Conservation (phyloP, 1,140 invertebrate genomes). For the Drosophila littoralis region DNA sequence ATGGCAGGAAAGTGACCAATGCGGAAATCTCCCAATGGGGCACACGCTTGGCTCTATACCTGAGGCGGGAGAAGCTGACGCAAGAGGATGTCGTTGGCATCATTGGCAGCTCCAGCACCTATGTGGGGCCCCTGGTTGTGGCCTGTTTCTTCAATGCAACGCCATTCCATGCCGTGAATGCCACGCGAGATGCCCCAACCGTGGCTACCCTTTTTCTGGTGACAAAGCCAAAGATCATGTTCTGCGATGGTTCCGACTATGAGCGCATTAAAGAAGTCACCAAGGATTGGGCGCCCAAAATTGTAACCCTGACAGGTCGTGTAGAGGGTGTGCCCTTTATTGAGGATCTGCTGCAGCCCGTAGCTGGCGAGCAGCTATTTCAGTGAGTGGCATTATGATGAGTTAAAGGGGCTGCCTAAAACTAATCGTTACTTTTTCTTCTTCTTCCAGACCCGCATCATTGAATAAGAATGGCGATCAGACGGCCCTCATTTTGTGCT, state of each 20-base stretch:
- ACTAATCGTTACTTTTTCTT: neutral
- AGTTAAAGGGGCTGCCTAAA: too few relatives aligned
- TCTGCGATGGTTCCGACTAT: constrained; percentile 65
- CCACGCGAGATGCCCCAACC: constrained; percentile 39
- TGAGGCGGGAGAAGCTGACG: constrained; percentile 45
- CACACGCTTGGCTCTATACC: constrained; percentile 51
- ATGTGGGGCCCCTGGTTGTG: constrained; percentile 45
- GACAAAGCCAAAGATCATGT: constrained; percentile 70
- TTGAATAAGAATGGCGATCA: constrained; percentile 49
- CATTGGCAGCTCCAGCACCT: constrained; percentile 49
- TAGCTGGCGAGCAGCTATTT: constrained; percentile 40
- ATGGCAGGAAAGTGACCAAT: constrained; percentile 51
- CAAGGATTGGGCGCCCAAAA: constrained; percentile 50
- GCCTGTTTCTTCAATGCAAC: constrained; percentile 61
- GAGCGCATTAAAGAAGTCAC: constrained; percentile 51
- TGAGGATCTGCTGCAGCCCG: constrained; percentile 44
- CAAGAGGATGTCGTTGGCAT: constrained; percentile 62
- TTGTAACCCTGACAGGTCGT: constrained; percentile 49
- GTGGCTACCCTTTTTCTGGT: constrained; percentile 45
- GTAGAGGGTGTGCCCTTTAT: constrained; percentile 57
- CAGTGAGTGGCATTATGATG: constrained; percentile 30
- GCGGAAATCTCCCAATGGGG: constrained; percentile 44
- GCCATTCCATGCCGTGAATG: constrained; percentile 64
- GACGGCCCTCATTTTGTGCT: constrained; percentile 81
- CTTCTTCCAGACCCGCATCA: constrained; percentile 31